Evolutionary conservation across 2,113 vertebrate genomes (phyloP).

Genomic region (Hypanus sabinus): DNA sequence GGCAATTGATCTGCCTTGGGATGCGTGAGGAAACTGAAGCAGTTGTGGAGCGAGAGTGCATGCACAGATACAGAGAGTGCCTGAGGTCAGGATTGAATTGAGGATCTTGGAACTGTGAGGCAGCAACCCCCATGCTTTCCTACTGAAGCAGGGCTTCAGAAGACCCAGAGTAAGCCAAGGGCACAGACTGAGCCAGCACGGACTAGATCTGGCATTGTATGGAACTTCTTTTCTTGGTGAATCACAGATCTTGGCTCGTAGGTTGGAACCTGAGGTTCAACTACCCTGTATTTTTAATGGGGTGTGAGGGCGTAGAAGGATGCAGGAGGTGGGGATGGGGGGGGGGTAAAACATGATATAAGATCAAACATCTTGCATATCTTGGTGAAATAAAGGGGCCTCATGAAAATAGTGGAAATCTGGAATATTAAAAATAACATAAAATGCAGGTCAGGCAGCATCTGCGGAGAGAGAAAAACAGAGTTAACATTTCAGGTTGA

Average conservation of each 20-base stretch:
- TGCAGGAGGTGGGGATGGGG: neutral
- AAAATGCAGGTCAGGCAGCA: too few species aligned
- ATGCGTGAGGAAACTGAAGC: too few species aligned
- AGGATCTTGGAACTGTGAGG: too few species aligned
- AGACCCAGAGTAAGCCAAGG: neutral
- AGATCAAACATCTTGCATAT: neutral
- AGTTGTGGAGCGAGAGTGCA: too few species aligned
- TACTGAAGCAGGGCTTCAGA: neutral
- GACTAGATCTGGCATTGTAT: neutral
- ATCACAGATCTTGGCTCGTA: neutral
- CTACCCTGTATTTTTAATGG: neutral
- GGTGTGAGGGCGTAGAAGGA: neutral
- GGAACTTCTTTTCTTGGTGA: neutral
- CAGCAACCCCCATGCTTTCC: too few species aligned
- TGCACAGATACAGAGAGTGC: too few species aligned
- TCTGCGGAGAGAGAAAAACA: too few species aligned
- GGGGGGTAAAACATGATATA: neutral
- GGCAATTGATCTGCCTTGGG: too few species aligned
- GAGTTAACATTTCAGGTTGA: neutral
- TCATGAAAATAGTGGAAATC: neutral
- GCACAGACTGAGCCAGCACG: too few species aligned
- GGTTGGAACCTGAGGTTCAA: neutral
- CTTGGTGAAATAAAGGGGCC: neutral
- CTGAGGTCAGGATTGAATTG: too few species aligned
- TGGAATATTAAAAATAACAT: too few species aligned